Evolutionary conservation across 2,888 invertebrate genomes (phyloP).

Genomic region (Drosophila histrio): DNA sequence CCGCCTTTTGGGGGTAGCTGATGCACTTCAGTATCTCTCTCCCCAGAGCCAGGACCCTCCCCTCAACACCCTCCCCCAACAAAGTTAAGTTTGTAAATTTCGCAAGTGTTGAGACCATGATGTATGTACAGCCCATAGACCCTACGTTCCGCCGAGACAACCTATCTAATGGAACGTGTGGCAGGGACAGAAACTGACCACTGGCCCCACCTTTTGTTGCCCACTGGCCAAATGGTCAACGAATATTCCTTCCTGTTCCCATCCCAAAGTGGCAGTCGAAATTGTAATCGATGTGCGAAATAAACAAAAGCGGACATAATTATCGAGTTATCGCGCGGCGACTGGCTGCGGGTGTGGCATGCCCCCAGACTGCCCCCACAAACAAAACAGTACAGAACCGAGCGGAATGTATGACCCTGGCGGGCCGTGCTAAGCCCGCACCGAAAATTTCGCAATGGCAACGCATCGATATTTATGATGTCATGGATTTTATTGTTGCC

Average conservation of each 20-base stretch:
- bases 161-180: conserved; percentile 26
- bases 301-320: conserved; percentile 85
- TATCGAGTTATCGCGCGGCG: conserved; percentile 84
- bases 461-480: conserved; percentile 82
- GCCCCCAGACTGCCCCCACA: conserved; percentile 23
- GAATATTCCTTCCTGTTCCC: conserved; percentile 1
- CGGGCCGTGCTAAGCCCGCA: conserved; percentile 75
- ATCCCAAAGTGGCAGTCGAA: conserved; percentile 62
- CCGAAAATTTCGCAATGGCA: conserved; percentile 80
- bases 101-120: conserved; percentile 62
- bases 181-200: conserved; percentile 19
- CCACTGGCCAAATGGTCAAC: conserved; percentile 46
- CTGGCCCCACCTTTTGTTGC: conserved; percentile 26
- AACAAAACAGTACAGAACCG: not conserved
- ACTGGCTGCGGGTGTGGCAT: conserved; percentile 64
- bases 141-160: not conserved
- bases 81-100: conserved; percentile 68
- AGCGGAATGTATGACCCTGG: conserved; percentile 56
- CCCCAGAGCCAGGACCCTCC: not conserved
- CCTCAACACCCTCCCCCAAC: not conserved
- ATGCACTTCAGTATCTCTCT: conserved; percentile 28
- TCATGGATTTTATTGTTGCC: conserved; percentile 83
- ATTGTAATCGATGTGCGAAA: conserved; percentile 84
- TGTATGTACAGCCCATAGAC: conserved; percentile 46
- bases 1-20: conserved; percentile 32